Evolutionary conservation across 2,888 invertebrate species (phyloP), one percentile per base, ranked within the genome.

Genomic region (Parasteatoda lunata): DNA sequence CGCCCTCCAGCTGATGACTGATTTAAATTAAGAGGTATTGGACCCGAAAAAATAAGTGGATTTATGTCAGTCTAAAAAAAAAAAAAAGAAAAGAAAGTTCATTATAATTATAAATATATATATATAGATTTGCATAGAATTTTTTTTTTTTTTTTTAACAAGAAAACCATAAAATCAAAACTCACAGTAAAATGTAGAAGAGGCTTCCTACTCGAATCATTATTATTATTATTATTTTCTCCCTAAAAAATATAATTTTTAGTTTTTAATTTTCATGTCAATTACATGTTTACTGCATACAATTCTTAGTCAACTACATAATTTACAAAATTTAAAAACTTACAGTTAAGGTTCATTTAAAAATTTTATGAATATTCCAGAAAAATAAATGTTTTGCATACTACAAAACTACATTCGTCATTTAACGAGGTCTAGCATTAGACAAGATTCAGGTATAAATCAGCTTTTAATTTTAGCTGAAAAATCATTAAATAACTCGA

Each of bases 11-110:
- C 78, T 54, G 77, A 68, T 54, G 80, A 72, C 15, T 80, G 77
- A 66, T 66, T 81, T 13, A 77, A 13, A 49, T 71, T 49, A 45
- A 81, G 68, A n/a, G 86, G 72, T 45, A 86, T 81, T n/a, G 86
- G 86, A 68, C 86, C 86, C 68, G 86, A 86, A 81, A 86, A 86
- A 64, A 81, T 81, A 54, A 77, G 72, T 47, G 86, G 86, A 73
- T 86, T 86, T 54, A 86, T 81, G 54, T 86, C 86, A 11, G 86
- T 86, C 86, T 86, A 64, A 77, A 77, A 77, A 54, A 13, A 48
- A 71, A 72, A 52, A 83, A 68, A 68, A 51, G 15, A 54, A 75
- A 11, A n/a, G 13, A 71, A n/a, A 47, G 51, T 11, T n/a, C n/a
- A 9, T 30, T 52, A 15, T 52, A 68, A 49, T 54, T 54, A 11